These are phyloP conservation scores for Heterotilapia buettikoferi DNA, from an alignment of 2,113 vertebrate genomes.

Conservation along the genomic window DNA sequence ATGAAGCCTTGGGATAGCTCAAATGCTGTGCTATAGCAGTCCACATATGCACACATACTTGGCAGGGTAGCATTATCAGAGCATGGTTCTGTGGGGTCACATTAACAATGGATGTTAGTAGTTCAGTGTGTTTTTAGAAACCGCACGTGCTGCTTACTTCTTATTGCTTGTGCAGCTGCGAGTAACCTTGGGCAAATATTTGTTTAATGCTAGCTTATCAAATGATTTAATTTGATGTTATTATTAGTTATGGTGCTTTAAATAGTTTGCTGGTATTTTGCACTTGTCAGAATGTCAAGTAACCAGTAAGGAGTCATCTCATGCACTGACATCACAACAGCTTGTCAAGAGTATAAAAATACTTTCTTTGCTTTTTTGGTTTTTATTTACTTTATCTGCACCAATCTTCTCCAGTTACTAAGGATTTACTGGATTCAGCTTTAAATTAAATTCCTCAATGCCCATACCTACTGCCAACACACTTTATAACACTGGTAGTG, in stretches of 20 bases:
- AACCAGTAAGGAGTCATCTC: neutral
- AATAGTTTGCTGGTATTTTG: neutral
- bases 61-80: neutral
- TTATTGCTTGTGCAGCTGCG: neutral
- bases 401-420: neutral
- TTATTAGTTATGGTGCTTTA: neutral
- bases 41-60: neutral
- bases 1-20: slow-evolving; percentile 27
- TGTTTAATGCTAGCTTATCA: neutral
- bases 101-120: neutral
- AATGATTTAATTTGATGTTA: neutral
- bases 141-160: neutral
- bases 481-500: neutral
- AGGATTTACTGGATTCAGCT: neutral
- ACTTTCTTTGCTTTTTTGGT: neutral
- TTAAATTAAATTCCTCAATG: neutral
- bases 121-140: neutral
- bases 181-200: neutral
- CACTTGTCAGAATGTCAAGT: neutral
- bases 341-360: neutral
- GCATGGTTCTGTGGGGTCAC: neutral
- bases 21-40: slow-evolving; percentile 26
- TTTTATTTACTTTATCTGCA: neutral
- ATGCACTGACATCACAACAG: neutral
- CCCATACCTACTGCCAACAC: neutral